A percentile compares a stretch with the other conserved stretches of the same genome.
phyloP scores from a whole-genome alignment of 1,140 invertebrate genomes.

The Brachionus koreanus region DNA sequence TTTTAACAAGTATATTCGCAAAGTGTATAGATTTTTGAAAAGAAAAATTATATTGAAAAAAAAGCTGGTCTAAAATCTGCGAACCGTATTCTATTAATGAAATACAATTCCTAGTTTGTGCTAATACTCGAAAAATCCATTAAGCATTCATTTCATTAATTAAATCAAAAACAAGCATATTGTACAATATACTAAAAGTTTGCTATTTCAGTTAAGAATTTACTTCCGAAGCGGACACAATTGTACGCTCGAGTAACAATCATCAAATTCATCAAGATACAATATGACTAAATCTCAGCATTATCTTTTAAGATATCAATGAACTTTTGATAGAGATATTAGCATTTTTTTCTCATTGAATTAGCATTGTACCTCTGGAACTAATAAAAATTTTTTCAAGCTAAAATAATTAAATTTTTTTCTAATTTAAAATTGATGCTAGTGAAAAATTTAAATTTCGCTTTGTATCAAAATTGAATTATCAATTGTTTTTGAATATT shows the following conservation, averaged over 20 bases:
- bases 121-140: constrained; percentile 17
- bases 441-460: not conserved
- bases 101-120: not conserved
- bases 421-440: not conserved
- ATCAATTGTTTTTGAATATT: not conserved
- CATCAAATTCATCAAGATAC: constrained; percentile 21
- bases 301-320: not conserved
- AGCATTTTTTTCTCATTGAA: not conserved
- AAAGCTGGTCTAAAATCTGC: constrained; percentile 13
- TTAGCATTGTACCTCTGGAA: not conserved
- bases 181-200: not conserved
- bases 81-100: constrained; percentile 20
- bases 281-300: not conserved
- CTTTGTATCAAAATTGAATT: not conserved
- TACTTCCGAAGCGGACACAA: not conserved
- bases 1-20: not conserved
- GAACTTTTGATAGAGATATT: not conserved
- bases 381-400: not conserved
- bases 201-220: not conserved
- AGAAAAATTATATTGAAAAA: not conserved
- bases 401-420: not conserved
- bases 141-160: constrained; percentile 26
- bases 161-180: constrained; percentile 7
- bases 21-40: not conserved
- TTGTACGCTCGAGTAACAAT: not conserved